Conservation (phyloP, 2,888 invertebrate genomes). For the Trissolcus japonicus region DNA sequence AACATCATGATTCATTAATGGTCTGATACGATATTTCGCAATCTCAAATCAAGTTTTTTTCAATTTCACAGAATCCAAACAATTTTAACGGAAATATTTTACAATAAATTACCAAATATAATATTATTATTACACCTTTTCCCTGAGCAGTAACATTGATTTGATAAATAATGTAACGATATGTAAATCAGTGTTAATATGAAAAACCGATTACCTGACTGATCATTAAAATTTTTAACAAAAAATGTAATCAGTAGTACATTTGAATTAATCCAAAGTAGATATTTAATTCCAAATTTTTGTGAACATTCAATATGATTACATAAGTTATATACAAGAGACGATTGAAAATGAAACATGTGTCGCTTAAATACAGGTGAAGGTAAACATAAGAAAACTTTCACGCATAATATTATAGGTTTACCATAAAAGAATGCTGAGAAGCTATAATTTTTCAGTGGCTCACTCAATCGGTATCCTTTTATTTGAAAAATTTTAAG, state of each 20-base stretch:
- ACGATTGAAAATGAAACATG: conserved; percentile 41
- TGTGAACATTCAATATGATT: conserved; percentile 11
- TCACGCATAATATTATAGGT: conserved; percentile 60
- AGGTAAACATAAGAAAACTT: conserved; percentile 60
- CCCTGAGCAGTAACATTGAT: too few species aligned
- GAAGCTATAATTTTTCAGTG: conserved; percentile 49
- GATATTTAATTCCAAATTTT: too few species aligned
- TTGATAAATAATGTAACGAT: too few species aligned
- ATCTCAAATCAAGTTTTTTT: not conserved
- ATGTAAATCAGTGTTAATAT: too few species aligned
- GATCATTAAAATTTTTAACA: conserved; percentile 10
- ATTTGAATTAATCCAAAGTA: not conserved
- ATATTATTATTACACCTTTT: too few species aligned
- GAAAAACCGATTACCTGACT: not conserved
- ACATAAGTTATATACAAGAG: conserved; percentile 41
- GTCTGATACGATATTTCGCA: not conserved
- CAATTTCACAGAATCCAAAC: not conserved
- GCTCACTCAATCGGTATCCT: conserved; percentile 34
- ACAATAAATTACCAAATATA: too few species aligned
- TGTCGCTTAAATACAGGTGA: conserved; percentile 54
- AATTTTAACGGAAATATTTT: not conserved
- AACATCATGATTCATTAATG: not conserved
- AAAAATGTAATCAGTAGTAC: not conserved
- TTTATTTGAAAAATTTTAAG: conserved; percentile 37
- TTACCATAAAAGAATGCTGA: conserved; percentile 49